Percentiles rank a stretch among this genome's conserved stretches.
phyloP scores from a whole-genome alignment of 2,888 invertebrate species.

The Eupithecia subfuscata region DNA sequence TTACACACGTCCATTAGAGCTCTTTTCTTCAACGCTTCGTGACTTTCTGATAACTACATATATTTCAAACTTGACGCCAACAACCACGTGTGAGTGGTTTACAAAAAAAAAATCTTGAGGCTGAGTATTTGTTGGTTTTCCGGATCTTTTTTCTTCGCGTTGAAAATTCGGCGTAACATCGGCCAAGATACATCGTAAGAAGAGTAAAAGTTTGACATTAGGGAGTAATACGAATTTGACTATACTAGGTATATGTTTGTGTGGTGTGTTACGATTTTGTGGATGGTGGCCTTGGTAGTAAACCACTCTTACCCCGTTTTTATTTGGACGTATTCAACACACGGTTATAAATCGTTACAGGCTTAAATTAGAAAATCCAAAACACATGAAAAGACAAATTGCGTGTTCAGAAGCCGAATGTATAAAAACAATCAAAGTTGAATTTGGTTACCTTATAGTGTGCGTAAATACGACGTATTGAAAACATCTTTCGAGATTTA shows the following conservation, averaged over 20 bases:
- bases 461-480: slow-evolving; percentile 2
- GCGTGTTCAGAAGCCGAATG: slow-evolving; percentile 1
- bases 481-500: not conserved
- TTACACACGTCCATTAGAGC: too few species aligned
- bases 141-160: not conserved
- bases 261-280: slow-evolving; percentile 12
- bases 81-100: not conserved
- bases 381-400: slow-evolving; percentile 8
- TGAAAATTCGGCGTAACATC: not conserved
- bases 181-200: not conserved
- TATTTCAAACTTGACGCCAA: not conserved
- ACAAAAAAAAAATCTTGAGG: too few species aligned
- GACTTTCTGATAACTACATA: too few species aligned
- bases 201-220: slow-evolving; percentile 8
- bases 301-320: not conserved
- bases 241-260: slow-evolving; percentile 13
- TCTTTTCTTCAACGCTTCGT: too few species aligned
- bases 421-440: not conserved
- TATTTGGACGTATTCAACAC: slow-evolving; percentile 9
- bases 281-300: slow-evolving; percentile 1
- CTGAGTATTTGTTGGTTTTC: not conserved
- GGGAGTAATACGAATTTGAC: slow-evolving; percentile 17
- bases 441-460: not conserved
- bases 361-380: not conserved
- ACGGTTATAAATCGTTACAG: slow-evolving; percentile 15